Evolutionary conservation across 2,888 invertebrate species (phyloP).

Genomic region (Cephus spinipes): DNA sequence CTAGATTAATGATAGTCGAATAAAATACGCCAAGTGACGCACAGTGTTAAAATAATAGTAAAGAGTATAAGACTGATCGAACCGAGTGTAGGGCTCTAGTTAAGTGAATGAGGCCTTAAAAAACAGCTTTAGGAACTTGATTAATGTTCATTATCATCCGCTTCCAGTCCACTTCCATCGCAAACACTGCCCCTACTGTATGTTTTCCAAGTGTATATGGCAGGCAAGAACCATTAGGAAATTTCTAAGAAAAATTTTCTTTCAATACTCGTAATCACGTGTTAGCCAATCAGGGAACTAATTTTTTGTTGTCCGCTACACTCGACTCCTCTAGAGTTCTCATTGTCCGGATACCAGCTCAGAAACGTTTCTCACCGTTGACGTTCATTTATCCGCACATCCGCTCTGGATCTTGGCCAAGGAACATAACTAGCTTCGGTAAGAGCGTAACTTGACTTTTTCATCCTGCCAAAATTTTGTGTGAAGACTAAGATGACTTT

Average conservation of each 20-base stretch:
- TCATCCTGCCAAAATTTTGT: background rate
- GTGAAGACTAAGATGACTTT: background rate
- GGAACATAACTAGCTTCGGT: background rate
- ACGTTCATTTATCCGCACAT: background rate
- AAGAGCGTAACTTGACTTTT: background rate
- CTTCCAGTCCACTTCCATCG: background rate
- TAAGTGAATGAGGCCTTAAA: background rate
- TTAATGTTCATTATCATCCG: too few species aligned
- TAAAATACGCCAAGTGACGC: background rate
- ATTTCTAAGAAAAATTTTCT: background rate
- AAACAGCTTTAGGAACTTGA: too few species aligned
- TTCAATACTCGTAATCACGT: background rate
- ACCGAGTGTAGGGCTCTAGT: background rate
- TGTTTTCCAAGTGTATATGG: background rate
- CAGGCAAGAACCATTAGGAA: background rate
- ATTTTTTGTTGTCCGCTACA: background rate
- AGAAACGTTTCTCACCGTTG: background rate
- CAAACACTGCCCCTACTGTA: background rate
- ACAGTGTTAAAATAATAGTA: background rate
- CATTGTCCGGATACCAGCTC: background rate
- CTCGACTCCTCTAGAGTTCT: background rate
- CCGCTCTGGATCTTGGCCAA: background rate
- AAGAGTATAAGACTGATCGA: background rate
- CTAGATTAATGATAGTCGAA: background rate
- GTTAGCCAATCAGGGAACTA: background rate